Percentiles rank a stretch among this genome's conserved stretches.
Evolutionary conservation across 2,888 invertebrate genomes (phyloP).

Genomic region (Plebejus anna): DNA sequence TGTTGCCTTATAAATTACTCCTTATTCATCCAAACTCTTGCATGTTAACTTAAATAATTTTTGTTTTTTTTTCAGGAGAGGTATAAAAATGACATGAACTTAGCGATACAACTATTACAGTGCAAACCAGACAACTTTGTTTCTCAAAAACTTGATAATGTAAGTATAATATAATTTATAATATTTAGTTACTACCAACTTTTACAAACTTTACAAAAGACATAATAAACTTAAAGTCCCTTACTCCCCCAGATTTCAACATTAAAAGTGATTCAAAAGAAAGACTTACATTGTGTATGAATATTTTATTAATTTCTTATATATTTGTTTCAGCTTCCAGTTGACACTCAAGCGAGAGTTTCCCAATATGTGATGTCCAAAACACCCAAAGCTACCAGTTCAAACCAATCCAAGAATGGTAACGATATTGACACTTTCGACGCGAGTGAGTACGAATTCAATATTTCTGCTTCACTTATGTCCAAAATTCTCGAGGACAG

Average conservation of each 20-base stretch:
- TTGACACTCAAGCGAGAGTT: conserved; percentile 94
- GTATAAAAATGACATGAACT: conserved; percentile 94
- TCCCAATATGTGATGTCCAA: conserved; percentile 86
- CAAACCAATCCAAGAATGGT: conserved; percentile 64
- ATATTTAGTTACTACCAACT: too few relatives aligned
- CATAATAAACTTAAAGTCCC: too few relatives aligned
- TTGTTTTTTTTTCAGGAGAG: conserved; percentile 85
- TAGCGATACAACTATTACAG: conserved; percentile 95
- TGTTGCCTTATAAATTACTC: conserved; percentile 46
- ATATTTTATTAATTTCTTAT: not conserved
- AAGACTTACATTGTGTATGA: not conserved
- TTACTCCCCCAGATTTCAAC: too few relatives aligned
- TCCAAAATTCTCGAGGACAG: conserved; percentile 94
- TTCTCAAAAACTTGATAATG: conserved; percentile 93
- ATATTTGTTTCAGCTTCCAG: conserved; percentile 84
- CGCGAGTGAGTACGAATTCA: conserved; percentile 82
- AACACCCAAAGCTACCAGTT: conserved; percentile 64
- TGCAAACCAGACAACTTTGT: conserved; percentile 97
- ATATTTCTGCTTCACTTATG: conserved; percentile 92
- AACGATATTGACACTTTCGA: conserved; percentile 73
- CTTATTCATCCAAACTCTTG: not conserved
- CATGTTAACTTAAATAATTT: conserved; percentile 20
- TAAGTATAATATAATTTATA: conserved; percentile 69
- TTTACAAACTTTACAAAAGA: too few relatives aligned
- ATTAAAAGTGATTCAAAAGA: too few relatives aligned